Base-by-base conservation (phyloP, 53 echinoderm and acorn worm genomes). In the Patiria pectinifera region DNA sequence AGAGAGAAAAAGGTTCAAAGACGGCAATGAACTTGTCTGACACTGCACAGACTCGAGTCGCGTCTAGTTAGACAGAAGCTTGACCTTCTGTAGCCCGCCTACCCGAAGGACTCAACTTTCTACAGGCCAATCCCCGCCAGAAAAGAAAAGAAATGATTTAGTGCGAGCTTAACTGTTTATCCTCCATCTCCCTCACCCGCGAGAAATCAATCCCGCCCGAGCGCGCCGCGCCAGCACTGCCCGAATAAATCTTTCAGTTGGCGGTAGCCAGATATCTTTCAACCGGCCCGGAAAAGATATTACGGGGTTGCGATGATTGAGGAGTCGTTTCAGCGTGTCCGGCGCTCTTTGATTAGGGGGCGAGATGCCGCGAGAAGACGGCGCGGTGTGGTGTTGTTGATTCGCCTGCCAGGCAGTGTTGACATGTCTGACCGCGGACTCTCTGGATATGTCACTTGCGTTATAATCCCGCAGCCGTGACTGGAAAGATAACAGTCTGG, bases 161-260 rank as follows among this genome's bases (percentile, higher is more conserved):
- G 48, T 62, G 82, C 66, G 81, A 81, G 90, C 90, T 59, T 44
- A 63, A 45, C 90, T 90, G 90, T 90, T 90, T 90, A 90, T 87
- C 90, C 90, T 81, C 90, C 82, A 78, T 90, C 90, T 90, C 90
- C 62, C 69, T 26, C 53, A 53, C 12, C 80, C 80, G 80, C 90
- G 49, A 23, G 90, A 90, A 90, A 90, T 90, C 90, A 90, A 90
- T 90, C 90, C 90, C 24, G 61, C 63, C 81, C 90, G 47, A 46
- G 90, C 80, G 53, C 53, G 53, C 53, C 53, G 53, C 53, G 26
- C 81, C 81, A 90, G 45, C 90, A 63, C 53, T 69, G 70, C 80
- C 35, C 90, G 82, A 90, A 90, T 90, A 90, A 90, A 90, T 90
- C 90, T 90, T 66, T 90, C 90, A 90, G 46, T 18, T 62, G 45